phyloP scores from a whole-genome alignment of 2,888 invertebrate species.

The Eucriotettix oculatus region DNA sequence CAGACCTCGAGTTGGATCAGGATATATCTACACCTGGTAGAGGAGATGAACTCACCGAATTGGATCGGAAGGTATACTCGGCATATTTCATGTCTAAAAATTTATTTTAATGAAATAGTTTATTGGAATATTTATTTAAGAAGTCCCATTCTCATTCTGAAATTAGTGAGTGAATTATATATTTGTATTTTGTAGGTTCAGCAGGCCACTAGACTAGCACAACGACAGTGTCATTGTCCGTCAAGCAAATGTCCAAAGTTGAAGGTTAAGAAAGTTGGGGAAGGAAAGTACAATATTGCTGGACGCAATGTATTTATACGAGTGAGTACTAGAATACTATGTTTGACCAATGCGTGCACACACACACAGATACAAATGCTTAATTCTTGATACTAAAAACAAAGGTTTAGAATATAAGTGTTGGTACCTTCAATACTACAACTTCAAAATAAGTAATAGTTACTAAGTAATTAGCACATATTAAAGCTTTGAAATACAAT shows the following conservation, averaged over 20 bases:
- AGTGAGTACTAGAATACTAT: constrained; percentile 33
- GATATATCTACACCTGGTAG: constrained; percentile 13
- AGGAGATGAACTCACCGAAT: constrained; percentile 37
- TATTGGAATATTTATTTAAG: background rate
- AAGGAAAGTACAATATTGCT: constrained; percentile 74
- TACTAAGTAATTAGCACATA: background rate
- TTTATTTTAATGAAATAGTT: background rate
- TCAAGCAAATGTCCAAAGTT: constrained; percentile 53
- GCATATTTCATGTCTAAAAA: background rate
- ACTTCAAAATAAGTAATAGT: background rate
- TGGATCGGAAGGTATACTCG: constrained; percentile 39
- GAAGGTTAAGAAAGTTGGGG: constrained; percentile 64
- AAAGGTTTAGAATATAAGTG: background rate
- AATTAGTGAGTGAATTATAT: background rate
- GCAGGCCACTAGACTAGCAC: constrained; percentile 51
- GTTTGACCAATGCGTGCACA: background rate
- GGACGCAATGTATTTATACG: constrained; percentile 76
- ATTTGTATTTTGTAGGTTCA: constrained; percentile 34
- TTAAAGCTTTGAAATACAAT: background rate
- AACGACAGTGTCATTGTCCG: constrained; percentile 56
- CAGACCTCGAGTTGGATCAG: constrained; percentile 37
- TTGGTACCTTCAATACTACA: background rate
- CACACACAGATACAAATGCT: no score
- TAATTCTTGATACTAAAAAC: no score
- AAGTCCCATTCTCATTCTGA: background rate